Evolutionary conservation across 2,888 invertebrate species (phyloP).

Genomic region (Heliconius sara): DNA sequence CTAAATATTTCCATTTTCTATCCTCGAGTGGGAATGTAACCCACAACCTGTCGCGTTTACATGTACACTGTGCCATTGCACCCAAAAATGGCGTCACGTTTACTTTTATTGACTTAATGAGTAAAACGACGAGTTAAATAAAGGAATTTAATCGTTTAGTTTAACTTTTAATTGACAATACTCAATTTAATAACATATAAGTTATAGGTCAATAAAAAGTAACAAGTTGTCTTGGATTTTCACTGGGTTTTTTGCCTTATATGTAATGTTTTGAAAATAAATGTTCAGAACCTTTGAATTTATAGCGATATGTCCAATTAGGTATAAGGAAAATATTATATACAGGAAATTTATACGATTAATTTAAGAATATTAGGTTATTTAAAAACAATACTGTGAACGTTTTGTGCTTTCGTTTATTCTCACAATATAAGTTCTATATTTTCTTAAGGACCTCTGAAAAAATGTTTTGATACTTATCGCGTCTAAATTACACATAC

Average conservation of each 20-base stretch:
- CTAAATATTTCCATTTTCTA: background rate
- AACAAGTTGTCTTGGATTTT: background rate
- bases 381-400: background rate
- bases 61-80: too few relatives aligned
- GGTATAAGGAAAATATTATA: background rate
- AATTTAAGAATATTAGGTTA: constrained; percentile 2
- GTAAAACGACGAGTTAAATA: too few relatives aligned
- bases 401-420: background rate
- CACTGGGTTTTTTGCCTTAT: background rate
- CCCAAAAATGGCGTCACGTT: too few relatives aligned
- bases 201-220: too few relatives aligned
- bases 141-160: too few relatives aligned
- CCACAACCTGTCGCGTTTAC: too few relatives aligned
- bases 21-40: background rate
- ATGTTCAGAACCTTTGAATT: background rate
- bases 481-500: background rate
- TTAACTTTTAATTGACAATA: too few relatives aligned
- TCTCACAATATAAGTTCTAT: background rate
- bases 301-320: background rate
- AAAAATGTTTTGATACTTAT: background rate
- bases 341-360: background rate
- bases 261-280: background rate
- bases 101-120: too few relatives aligned
- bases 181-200: too few relatives aligned
- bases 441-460: background rate